Evolutionary conservation across 2,797 vertebrate species (phyloP), one percentile per base, ranked within the genome.

Genomic region (Cyclura pinguis): DNA sequence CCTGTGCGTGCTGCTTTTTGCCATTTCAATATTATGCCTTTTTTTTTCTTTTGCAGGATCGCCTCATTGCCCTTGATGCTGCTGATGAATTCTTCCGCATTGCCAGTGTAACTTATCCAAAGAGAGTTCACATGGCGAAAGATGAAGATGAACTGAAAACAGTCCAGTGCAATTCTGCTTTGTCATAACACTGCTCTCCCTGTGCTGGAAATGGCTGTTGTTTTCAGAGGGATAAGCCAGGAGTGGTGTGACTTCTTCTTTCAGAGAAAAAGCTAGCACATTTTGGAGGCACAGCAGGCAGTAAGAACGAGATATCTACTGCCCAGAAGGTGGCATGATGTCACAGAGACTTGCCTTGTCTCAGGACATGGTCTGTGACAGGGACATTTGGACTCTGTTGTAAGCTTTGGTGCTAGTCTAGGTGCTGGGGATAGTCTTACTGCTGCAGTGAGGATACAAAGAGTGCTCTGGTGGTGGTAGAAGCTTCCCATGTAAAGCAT

Each of bases 41-140:
- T 32, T 13, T 32, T 80, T 12, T 50, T 3, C 69, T 84, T 92
- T 16, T 76, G 73, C 95, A 99, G 98, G 98, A 98, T 84, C 98
- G 98, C 12, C 97, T 99, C 82, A 97, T 99, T 90, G 97, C 98
- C n/a, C 97, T 99, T 27, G 98, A 99, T 50, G 98, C 98, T 0
- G 98, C 98, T 0, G 98, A 99, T 9, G 98, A 99, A 59, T 99
- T 99, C 96, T 96, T 98, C 94, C 95, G 92, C 95, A 95, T 98
- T 94, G 98, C 98, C 81, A 97, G 97, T 38, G 69, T 90, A 16
- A 97, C 95, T 91, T 99, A 98, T 55, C 98, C 98, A 0, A 98
- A 97, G 94, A 97, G 94, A 59, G 69, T 89, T 2, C 14, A 91
- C 0, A 9, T 90, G 20, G 92, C 92, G 0, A 72, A 93, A 74